phyloP scores from a whole-genome alignment of 2,888 invertebrate species.

The Idaea dimidiata region DNA sequence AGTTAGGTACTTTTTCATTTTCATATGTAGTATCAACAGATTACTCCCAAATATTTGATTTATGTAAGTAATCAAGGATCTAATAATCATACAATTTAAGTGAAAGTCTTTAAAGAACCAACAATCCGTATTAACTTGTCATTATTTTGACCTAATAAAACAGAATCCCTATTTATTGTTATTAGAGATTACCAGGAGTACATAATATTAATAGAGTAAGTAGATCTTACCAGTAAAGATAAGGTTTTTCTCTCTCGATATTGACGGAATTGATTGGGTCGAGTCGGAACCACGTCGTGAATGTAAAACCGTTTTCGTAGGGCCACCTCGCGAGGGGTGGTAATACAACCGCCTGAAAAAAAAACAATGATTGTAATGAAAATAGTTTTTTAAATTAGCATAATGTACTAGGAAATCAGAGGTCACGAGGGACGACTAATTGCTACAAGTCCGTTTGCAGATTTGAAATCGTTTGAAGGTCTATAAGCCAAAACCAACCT shows the following conservation, averaged over 20 bases:
- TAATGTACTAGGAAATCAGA: background rate
- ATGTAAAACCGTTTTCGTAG: slow-evolving; percentile 99
- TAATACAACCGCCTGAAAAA: slow-evolving; percentile 94
- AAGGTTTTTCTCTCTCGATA: slow-evolving; percentile 99
- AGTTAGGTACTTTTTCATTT: too few relatives aligned
- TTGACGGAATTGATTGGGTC: slow-evolving; percentile 99
- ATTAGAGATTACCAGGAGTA: background rate
- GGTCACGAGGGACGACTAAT: background rate
- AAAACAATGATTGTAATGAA: slow-evolving; percentile 15
- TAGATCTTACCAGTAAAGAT: slow-evolving; percentile 93
- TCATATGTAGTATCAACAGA: too few relatives aligned
- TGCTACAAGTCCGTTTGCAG: background rate
- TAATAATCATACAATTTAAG: background rate
- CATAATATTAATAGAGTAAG: slow-evolving; percentile 14
- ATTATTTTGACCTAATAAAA: background rate
- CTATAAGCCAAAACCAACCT: background rate
- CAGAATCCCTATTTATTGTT: slow-evolving; percentile 9
- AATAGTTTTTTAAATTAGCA: background rate
- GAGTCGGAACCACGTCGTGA: slow-evolving; percentile 99
- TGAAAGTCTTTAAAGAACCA: background rate
- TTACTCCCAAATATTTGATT: too few relatives aligned
- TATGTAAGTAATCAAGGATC: too few relatives aligned
- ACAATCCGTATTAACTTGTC: background rate
- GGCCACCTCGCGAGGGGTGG: slow-evolving; percentile 99
- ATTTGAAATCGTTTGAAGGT: background rate